Conservation (phyloP, 2,888 invertebrate genomes). For the Uloborus plumipes region DNA sequence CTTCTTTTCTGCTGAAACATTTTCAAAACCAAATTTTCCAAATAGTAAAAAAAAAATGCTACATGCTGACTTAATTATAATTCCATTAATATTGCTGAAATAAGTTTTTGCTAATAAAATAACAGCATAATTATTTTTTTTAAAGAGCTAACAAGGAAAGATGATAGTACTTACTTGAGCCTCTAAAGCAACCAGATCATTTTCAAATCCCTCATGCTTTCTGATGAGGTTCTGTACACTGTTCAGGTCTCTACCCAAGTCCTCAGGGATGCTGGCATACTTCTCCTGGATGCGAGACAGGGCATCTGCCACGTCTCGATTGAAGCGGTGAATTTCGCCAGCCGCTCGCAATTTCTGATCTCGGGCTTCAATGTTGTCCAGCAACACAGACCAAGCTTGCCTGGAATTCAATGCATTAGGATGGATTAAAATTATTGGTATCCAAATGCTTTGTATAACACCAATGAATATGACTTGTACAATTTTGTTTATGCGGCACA, state of each 20-base stretch:
- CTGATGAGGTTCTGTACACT: slow-evolving; percentile 86
- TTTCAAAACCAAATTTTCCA: background rate
- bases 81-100: slow-evolving; percentile 4
- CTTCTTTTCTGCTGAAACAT: background rate
- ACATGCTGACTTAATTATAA: background rate
- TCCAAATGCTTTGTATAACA: no score
- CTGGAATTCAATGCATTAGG: slow-evolving; percentile 66
- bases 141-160: background rate
- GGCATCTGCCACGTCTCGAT: slow-evolving; percentile 93
- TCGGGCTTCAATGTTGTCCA: slow-evolving; percentile 87
- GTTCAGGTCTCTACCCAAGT: slow-evolving; percentile 84
- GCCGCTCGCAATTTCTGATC: slow-evolving; percentile 91
- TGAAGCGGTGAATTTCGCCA: slow-evolving; percentile 97
- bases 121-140: no score
- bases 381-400: slow-evolving; percentile 83
- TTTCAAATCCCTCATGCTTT: slow-evolving; percentile 92
- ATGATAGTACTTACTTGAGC: slow-evolving; percentile 79
- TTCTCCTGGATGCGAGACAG: slow-evolving; percentile 91
- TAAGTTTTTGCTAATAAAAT: background rate
- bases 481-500: no score
- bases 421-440: no score
- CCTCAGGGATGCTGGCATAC: slow-evolving; percentile 84
- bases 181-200: slow-evolving; percentile 91
- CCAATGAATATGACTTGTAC: no score
- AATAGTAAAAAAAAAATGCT: no score